Conservation (phyloP, 2,888 invertebrate species). For the Eumacrocentrus americanus region DNA sequence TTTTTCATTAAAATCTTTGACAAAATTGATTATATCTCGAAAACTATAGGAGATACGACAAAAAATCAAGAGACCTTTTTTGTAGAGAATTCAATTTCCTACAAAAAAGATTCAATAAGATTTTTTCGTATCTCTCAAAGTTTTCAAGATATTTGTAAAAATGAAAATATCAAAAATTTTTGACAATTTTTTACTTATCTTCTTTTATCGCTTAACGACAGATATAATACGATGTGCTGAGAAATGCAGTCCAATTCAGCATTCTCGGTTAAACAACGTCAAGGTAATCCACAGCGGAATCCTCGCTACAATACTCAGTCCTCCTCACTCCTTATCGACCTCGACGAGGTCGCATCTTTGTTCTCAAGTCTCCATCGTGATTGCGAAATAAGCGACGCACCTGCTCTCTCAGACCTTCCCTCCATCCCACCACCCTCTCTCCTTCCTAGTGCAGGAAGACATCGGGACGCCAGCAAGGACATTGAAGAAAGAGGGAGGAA, state of each 20-base stretch:
- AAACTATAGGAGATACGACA: too few species aligned
- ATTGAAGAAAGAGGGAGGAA: slow-evolving; percentile 22
- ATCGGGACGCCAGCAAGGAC: slow-evolving; percentile 2
- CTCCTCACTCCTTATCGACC: slow-evolving; percentile 26
- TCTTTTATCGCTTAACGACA: too few species aligned
- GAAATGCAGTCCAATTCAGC: neutral
- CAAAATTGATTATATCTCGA: too few species aligned
- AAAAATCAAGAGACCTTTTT: too few species aligned
- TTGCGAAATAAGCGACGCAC: slow-evolving; percentile 34
- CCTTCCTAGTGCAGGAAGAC: neutral
- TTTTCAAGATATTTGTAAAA: too few species aligned
- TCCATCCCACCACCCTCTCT: neutral
- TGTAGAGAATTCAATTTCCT: too few species aligned
- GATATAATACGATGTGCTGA: too few species aligned
- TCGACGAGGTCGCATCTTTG: slow-evolving; percentile 19
- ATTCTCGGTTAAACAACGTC: slow-evolving; percentile 17
- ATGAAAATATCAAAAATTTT: too few species aligned
- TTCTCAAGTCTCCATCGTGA: slow-evolving; percentile 27
- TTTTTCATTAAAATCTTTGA: too few species aligned
- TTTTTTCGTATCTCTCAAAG: too few species aligned
- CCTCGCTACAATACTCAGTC: neutral
- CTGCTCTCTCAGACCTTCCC: slow-evolving; percentile 10
- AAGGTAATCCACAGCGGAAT: slow-evolving; percentile 23
- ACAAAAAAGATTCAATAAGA: too few species aligned
- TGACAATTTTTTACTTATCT: too few species aligned